Evolutionary conservation across 2,113 vertebrate genomes (phyloP).

Genomic region (Silurus asotus): DNA sequence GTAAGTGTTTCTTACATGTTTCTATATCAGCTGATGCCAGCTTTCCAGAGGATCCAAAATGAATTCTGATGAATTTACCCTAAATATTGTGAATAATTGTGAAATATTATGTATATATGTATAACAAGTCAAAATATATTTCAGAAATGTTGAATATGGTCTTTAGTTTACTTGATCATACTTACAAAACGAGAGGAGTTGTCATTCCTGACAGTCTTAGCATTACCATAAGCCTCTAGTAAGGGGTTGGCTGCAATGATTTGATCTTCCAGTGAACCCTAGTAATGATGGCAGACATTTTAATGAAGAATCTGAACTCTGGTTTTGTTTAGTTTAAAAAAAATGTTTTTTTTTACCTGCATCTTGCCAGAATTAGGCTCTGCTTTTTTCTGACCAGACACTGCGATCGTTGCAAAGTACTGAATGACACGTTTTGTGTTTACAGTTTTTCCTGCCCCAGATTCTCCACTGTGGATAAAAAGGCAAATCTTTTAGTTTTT

Average conservation of each 20-base stretch:
- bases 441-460: constrained; percentile 78
- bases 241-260: constrained; percentile 50
- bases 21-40: constrained; percentile 94
- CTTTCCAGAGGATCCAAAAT: constrained; percentile 86
- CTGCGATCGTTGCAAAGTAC: constrained; percentile 77
- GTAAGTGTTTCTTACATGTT: constrained; percentile 79
- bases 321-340: not conserved
- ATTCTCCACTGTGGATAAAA: constrained; percentile 67
- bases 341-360: constrained; percentile 50
- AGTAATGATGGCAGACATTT: not conserved
- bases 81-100: constrained; percentile 40
- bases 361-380: constrained; percentile 36
- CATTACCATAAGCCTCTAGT: constrained; percentile 74
- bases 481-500: constrained; percentile 38
- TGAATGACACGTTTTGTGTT: constrained; percentile 80
- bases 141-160: not conserved
- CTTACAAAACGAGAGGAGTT: constrained; percentile 44
- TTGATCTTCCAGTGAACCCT: constrained; percentile 69
- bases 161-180: not conserved
- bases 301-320: not conserved
- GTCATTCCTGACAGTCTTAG: constrained; percentile 60
- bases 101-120: not conserved
- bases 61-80: constrained; percentile 93
- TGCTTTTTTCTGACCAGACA: constrained; percentile 55
- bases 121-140: constrained; percentile 57